A percentile compares a stretch with the other conserved stretches of the same genome.
phyloP scores from a whole-genome alignment of 2,888 invertebrate genomes.

The Hecatera dysodea region DNA sequence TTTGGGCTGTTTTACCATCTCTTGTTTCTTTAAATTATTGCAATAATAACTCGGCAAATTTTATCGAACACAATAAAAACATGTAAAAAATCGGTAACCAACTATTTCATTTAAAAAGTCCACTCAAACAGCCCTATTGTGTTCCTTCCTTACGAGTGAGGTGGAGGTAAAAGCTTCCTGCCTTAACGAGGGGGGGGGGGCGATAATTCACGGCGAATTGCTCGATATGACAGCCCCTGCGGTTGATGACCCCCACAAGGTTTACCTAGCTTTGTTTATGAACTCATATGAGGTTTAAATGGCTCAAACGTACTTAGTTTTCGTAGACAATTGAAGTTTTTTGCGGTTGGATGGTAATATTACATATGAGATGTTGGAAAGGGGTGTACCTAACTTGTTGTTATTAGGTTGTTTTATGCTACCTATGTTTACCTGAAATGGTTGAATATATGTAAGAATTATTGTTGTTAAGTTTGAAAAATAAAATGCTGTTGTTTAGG shows the following conservation, averaged over 20 bases:
- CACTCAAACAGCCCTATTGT: not conserved
- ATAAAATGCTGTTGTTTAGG: too few species aligned
- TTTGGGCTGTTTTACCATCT: too few species aligned
- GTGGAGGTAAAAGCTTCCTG: conserved; percentile 52
- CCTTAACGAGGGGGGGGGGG: conserved; percentile 34
- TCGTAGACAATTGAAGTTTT: not conserved
- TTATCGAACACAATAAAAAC: too few species aligned
- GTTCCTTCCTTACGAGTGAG: not conserved
- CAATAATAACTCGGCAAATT: too few species aligned
- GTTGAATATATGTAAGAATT: too few species aligned
- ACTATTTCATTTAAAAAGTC: too few species aligned
- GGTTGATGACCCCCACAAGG: conserved; percentile 40
- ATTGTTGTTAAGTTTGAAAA: too few species aligned
- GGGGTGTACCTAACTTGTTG: not conserved
- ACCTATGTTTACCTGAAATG: not conserved
- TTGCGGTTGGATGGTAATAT: not conserved
- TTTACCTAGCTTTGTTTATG: not conserved
- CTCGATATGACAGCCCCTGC: conserved; percentile 56
- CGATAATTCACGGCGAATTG: conserved; percentile 73
- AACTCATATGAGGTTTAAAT: conserved; percentile 5
- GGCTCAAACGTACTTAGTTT: conserved; percentile 2
- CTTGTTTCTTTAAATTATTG: too few species aligned
- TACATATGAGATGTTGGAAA: not conserved
- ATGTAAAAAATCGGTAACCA: too few species aligned
- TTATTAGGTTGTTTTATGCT: not conserved